Percentiles rank a stretch among this genome's conserved stretches.
Conservation (phyloP, 2,888 invertebrate species). For the Elgonia sp. region DNA sequence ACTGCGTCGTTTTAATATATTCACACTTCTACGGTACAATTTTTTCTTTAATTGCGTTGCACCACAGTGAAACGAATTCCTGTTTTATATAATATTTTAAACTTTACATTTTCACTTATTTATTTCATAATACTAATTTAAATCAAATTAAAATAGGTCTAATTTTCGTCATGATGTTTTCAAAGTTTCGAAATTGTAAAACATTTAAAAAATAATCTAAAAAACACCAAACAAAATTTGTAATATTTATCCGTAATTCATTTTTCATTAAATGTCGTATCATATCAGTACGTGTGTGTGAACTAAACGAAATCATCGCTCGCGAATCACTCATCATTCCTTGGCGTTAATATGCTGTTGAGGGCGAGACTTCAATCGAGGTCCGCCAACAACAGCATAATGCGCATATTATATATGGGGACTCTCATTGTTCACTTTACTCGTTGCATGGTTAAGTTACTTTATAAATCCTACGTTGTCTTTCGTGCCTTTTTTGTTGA, state of each 20-base stretch:
- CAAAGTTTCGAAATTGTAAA: no score
- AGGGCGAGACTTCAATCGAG: slow-evolving; percentile 71
- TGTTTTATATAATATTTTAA: no score
- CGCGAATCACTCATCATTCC: slow-evolving; percentile 72
- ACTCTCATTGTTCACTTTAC: slow-evolving; percentile 83
- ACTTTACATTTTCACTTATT: no score
- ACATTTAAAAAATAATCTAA: no score
- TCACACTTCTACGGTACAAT: no score
- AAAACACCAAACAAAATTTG: slow-evolving; percentile 77
- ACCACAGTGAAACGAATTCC: no score
- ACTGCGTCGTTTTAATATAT: no score
- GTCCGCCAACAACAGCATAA: slow-evolving; percentile 70
- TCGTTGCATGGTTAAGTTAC: slow-evolving; percentile 87
- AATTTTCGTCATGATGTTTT: no score
- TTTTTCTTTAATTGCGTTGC: no score
- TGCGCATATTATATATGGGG: slow-evolving; percentile 73
- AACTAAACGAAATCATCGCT: slow-evolving; percentile 73
- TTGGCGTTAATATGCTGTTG: slow-evolving; percentile 63
- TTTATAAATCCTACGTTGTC: slow-evolving; percentile 87
- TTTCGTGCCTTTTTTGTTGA: slow-evolving; percentile 91
- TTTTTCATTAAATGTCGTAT: slow-evolving; percentile 52
- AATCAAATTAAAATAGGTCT: no score
- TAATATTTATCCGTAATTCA: slow-evolving; percentile 82
- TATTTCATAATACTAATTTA: no score
- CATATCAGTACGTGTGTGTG: slow-evolving; percentile 70